Base-by-base conservation (phyloP, 2,888 invertebrate species). In the Melieria omissa region DNA sequence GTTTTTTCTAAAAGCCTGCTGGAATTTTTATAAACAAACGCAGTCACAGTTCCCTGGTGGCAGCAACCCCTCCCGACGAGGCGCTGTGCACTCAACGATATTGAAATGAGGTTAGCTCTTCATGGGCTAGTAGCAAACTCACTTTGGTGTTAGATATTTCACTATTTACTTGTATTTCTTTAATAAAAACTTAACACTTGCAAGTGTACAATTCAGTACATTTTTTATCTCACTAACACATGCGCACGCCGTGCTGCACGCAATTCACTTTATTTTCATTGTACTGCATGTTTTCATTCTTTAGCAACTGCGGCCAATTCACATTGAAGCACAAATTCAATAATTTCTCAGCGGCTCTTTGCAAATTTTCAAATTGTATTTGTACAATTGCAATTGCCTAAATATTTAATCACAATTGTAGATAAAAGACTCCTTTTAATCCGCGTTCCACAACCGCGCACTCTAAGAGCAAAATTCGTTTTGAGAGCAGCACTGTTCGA, bases 391-490 rank as follows among this genome's bases (percentile, higher is more conserved):
- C 29, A 29, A 29, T 29, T 29, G 29, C 29, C 29, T 29, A 29
- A 29, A 29, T 29, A 29, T 29, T 29, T 29, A 67, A 60, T 60
- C 67, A 52, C 60, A 44, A 60, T 47, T 67, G 49, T 60, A 47
- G 52, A 8, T 52, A 29, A 46, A 60, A 49, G 49, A 44, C 46
- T 58, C 42, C 29, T 44, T 44, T 44, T 44, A 54, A 52, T 60
- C 47, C 70, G 70, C 70, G 65, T 60, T 52, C 8, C 7, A 16
- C 64, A 65, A 65, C 70, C 70, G 60, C 14, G 58, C 58, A 49
- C 45, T 47, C 58, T 58, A 57, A 70, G 58, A 70, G 29, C 70
- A 58, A 65, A 60, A 70, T 70, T 44, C 64, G 52, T 65, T 70
- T 70, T 64, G 65, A 60, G 46, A 29, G 49, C 8, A 62, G 29